Percentiles rank a stretch among this genome's conserved stretches.
Conservation (phyloP, 1,140 invertebrate species). For the Pseudomyrmex dendroicus region DNA sequence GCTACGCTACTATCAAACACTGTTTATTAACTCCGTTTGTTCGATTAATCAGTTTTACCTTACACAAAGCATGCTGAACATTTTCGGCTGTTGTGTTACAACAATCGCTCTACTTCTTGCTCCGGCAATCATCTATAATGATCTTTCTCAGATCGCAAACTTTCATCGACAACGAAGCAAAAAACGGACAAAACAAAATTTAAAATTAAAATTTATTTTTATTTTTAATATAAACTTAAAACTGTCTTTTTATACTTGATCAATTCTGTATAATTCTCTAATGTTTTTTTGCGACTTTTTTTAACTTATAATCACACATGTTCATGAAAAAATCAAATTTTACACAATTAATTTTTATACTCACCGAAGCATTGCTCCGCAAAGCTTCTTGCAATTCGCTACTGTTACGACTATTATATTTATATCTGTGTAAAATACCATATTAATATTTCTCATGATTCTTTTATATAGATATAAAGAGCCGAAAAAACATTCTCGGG, state of each 20-base stretch:
- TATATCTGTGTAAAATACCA: not conserved
- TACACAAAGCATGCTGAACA: conserved; percentile 54
- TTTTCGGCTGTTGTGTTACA: conserved; percentile 29
- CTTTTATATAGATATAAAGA: conserved; percentile 72
- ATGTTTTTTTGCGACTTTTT: not conserved
- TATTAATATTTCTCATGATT: conserved; percentile 33
- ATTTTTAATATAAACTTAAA: not conserved
- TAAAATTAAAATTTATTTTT: not conserved
- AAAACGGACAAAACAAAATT: not conserved
- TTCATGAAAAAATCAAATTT: not conserved
- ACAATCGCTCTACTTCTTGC: not conserved
- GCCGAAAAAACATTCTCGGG: conserved; percentile 65
- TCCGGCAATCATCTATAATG: conserved; percentile 45
- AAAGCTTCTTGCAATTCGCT: conserved; percentile 21
- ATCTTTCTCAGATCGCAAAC: too few relatives aligned
- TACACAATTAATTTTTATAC: not conserved
- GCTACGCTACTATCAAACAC: conserved; percentile 31
- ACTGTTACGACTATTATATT: conserved; percentile 6
- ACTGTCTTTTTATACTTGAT: not conserved
- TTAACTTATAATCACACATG: too few relatives aligned
- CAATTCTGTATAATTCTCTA: conserved; percentile 4
- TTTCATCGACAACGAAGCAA: too few relatives aligned
- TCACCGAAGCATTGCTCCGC: conserved; percentile 38
- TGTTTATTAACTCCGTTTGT: conserved; percentile 42
- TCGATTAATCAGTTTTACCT: conserved; percentile 38